Evolutionary conservation across 2,113 vertebrate species (phyloP).

Genomic region (Castor canadensis): DNA sequence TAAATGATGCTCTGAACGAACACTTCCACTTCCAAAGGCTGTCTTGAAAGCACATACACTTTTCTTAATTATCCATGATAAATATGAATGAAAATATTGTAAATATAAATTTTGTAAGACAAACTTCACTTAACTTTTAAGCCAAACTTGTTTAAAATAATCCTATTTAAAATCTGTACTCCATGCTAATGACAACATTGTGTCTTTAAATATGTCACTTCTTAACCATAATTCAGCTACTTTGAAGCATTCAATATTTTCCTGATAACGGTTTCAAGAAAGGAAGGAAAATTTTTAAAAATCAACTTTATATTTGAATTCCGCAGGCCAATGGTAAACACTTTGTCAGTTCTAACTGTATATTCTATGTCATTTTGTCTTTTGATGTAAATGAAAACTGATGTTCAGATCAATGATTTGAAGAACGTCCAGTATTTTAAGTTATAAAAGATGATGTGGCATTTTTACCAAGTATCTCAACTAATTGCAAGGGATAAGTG

Average conservation of each 20-base stretch:
- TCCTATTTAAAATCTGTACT: neutral
- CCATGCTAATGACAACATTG: neutral
- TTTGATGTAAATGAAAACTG: neutral
- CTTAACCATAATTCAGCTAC: neutral
- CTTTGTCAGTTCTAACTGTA: neutral
- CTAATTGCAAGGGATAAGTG: neutral
- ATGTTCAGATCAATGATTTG: neutral
- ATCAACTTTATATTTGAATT: neutral
- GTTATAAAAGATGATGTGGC: neutral
- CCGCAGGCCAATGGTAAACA: neutral
- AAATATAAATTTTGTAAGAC: neutral
- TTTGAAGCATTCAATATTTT: neutral
- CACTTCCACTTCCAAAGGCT: neutral
- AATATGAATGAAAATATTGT: neutral
- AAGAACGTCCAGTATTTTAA: neutral
- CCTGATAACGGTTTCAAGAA: neutral
- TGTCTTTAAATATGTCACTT: neutral
- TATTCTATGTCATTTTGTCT: neutral
- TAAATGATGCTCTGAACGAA: neutral
- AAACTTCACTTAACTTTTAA: neutral
- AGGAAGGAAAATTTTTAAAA: neutral
- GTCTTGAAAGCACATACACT: neutral
- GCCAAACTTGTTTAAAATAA: neutral
- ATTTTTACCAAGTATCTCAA: neutral
- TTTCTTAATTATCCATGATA: neutral